A percentile compares a stretch with the other conserved stretches of the same genome.
These are phyloP conservation scores for Sphenopsis melanotis DNA, from an alignment of 2,797 vertebrate species.

Conservation along the genomic window DNA sequence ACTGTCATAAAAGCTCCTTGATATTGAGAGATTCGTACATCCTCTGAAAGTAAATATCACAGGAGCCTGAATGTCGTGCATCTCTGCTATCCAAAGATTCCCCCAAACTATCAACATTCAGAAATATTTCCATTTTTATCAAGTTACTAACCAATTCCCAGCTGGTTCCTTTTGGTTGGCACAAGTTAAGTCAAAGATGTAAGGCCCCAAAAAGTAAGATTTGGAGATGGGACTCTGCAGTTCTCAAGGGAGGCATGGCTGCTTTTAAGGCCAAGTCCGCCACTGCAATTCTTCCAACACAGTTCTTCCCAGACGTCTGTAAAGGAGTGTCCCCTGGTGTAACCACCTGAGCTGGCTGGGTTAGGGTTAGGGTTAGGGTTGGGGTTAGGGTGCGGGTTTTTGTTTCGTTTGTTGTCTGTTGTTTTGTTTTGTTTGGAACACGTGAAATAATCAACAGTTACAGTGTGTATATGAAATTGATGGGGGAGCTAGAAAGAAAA, in stretches of 20 bases:
- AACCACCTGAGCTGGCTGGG: no score
- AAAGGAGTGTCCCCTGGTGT: no score
- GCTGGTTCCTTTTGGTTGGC: neutral
- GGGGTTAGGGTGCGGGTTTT: neutral
- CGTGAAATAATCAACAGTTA: neutral
- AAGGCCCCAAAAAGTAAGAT: neutral
- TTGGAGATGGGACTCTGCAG: neutral
- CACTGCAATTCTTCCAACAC: neutral
- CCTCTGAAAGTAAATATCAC: neutral
- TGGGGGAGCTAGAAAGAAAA: neutral
- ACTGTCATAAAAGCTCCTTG: neutral
- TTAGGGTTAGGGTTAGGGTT: no score
- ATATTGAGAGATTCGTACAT: neutral
- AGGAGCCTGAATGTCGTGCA: neutral
- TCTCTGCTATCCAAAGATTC: neutral
- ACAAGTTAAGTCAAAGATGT: neutral
- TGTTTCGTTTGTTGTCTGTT: neutral
- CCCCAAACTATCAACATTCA: neutral
- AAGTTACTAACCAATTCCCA: neutral
- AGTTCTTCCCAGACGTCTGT: neutral
- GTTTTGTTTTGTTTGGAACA: neutral
- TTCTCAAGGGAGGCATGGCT: neutral
- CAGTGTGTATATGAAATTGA: neutral
- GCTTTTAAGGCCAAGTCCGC: neutral
- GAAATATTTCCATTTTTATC: neutral